phyloP scores from a whole-genome alignment of 2,888 invertebrate species.

The Gymnosoma rotundatum region DNA sequence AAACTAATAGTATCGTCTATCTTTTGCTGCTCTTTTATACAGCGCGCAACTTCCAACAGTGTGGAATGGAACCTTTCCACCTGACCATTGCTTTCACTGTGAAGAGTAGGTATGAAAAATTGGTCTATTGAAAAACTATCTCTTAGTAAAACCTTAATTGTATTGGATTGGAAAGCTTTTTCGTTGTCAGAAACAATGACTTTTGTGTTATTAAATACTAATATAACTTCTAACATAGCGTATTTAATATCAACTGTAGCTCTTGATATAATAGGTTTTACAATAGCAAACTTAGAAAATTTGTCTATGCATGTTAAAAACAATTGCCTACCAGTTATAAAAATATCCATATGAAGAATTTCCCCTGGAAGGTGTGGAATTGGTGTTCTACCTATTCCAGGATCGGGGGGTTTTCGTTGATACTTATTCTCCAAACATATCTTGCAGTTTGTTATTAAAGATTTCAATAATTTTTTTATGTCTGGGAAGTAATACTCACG shows the following conservation, averaged over 20 bases:
- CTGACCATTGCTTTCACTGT: constrained; percentile 59
- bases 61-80: constrained; percentile 60
- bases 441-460: constrained; percentile 13
- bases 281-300: constrained; percentile 54
- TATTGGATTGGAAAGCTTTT: constrained; percentile 48
- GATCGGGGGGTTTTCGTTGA: no score
- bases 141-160: constrained; percentile 19
- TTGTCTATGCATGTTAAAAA: constrained; percentile 51
- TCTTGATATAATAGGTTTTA: constrained; percentile 40
- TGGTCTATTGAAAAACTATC: constrained; percentile 39
- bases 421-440: constrained; percentile 24
- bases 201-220: constrained; percentile 27
- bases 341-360: constrained; percentile 43
- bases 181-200: constrained; percentile 50
- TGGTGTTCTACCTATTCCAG: no score
- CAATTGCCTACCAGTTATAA: constrained; percentile 36
- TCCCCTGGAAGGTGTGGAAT: no score
- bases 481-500: constrained; percentile 35
- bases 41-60: constrained; percentile 11
- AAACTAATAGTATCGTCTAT: constrained; percentile 58
- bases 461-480: constrained; percentile 24
- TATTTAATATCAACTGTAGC: constrained; percentile 27
- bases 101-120: constrained; percentile 32
- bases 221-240: constrained; percentile 33
- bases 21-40: constrained; percentile 59